Evolutionary conservation across 2,888 invertebrate genomes (phyloP), one percentile per base, ranked within the genome.

Genomic region (Agrochola litura): DNA sequence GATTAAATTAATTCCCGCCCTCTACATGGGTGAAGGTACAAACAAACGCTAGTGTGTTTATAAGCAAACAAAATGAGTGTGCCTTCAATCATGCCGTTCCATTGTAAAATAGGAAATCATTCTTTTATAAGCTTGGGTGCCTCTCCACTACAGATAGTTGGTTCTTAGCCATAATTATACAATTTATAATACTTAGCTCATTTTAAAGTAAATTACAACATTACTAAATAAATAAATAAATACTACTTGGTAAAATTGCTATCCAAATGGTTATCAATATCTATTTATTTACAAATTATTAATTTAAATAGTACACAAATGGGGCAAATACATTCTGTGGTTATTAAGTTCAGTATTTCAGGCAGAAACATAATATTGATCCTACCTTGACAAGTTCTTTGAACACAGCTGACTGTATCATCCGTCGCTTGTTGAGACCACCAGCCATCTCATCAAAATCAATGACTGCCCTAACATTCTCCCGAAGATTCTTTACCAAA

Each of bases 381-480:
- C 85, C 75, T 94, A 99, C 98, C 97, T 99, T 99, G 16, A 99
- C 98, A 74, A 99, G 98, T 97, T 99, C 99, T 94, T 99, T 99
- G 95, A 99, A 99, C 0, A 99, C 99, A 74, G 99, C 99, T 88
- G 99, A 99, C 94, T 99, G 99, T 90, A 99, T 99, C 99, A 99
- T 99, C 77, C 99, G 97, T 72, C 99, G 97, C 93, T 99, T 99
- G 95, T 99, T 99, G 68, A 99, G 98, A 12, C 99, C 99, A 60
- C 98, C 98, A 89, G 99, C 99, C 99, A 99, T 99, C 94, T 99
- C 99, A 92, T 99, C 99, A 95, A 99, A 99, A 95, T 99, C 99
- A 94, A 99, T 99, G 84, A 99, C 99, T 67, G 98, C 98, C 77
- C 99, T 98, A 49, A 99, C 99, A 99, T 99, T 99, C 96, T 99